Conservation (phyloP, 2,888 invertebrate genomes). For the Muschampia plurimacula region DNA sequence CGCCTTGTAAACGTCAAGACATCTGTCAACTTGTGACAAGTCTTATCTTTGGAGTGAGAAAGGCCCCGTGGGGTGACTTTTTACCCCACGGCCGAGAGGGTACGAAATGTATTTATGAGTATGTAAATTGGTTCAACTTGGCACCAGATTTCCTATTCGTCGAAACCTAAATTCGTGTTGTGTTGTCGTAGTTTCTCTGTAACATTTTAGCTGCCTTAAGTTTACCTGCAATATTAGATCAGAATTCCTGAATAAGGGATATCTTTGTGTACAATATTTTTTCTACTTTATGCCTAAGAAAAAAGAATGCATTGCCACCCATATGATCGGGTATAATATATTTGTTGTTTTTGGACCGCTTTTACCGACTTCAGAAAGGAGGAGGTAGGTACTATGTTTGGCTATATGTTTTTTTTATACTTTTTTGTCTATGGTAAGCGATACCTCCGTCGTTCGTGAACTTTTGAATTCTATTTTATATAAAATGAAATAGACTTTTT, state of each 20-base stretch:
- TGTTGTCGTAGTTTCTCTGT: constrained; percentile 18
- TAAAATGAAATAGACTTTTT: no score
- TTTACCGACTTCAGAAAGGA: no score
- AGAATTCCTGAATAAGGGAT: background rate
- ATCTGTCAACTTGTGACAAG: constrained; percentile 80
- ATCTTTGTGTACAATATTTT: background rate
- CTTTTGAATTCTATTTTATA: no score
- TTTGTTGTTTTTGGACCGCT: no score
- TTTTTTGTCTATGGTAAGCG: no score
- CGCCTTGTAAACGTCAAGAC: constrained; percentile 70
- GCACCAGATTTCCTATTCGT: constrained; percentile 62
- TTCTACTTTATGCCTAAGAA: background rate
- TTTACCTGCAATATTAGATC: background rate
- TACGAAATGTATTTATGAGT: constrained; percentile 84
- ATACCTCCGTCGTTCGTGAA: no score
- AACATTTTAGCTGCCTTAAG: constrained; percentile 44
- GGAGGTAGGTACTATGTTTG: no score
- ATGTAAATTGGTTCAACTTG: constrained; percentile 80
- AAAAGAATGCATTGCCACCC: background rate
- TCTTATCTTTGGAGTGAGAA: constrained; percentile 77
- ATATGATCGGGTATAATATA: no score
- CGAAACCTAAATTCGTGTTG: constrained; percentile 29
- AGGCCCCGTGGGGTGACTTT: constrained; percentile 65
- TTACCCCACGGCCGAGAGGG: constrained; percentile 56
- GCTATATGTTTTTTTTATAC: no score